Evolutionary conservation across 2,888 invertebrate genomes (phyloP).

Genomic region (Pheosia tremula): DNA sequence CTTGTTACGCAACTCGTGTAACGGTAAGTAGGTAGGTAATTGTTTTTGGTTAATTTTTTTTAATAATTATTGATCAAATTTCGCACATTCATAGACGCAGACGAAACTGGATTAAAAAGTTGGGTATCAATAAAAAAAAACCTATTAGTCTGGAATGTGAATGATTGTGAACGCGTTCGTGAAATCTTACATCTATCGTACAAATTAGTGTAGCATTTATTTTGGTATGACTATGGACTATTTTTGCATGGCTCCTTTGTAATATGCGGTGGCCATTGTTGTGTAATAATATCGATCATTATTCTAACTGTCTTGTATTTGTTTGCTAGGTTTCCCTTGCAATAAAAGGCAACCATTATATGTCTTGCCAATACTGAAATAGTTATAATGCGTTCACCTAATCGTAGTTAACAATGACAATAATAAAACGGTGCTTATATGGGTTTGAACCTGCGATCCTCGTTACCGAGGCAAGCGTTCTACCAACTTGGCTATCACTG

Average conservation of each 20-base stretch:
- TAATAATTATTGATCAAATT: too few species aligned
- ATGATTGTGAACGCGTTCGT: conserved; percentile 20
- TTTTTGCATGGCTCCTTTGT: conserved; percentile 14
- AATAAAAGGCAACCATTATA: background rate
- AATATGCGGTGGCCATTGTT: conserved; percentile 12
- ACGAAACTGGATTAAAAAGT: background rate
- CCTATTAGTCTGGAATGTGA: conserved; percentile 28
- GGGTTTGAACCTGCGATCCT: too few species aligned
- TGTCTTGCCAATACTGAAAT: too few species aligned
- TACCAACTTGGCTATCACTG: too few species aligned
- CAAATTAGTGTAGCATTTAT: conserved; percentile 28
- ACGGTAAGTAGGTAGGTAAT: too few species aligned
- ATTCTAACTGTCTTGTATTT: conserved; percentile 1
- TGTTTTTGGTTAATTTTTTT: too few species aligned
- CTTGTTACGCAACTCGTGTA: too few species aligned
- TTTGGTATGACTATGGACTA: conserved; percentile 15
- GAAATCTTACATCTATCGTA: conserved; percentile 14
- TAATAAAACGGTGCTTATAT: too few species aligned
- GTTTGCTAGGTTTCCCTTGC: background rate
- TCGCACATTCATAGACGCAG: background rate
- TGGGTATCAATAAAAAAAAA: conserved; percentile 7
- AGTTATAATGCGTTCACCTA: too few species aligned
- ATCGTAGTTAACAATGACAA: too few species aligned
- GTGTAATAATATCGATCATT: conserved; percentile 7
- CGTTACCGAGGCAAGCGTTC: too few species aligned